Evolutionary conservation across 2,797 vertebrate genomes (phyloP), one percentile per base, ranked within the genome.

Genomic region (Setipinna tenuifilis): DNA sequence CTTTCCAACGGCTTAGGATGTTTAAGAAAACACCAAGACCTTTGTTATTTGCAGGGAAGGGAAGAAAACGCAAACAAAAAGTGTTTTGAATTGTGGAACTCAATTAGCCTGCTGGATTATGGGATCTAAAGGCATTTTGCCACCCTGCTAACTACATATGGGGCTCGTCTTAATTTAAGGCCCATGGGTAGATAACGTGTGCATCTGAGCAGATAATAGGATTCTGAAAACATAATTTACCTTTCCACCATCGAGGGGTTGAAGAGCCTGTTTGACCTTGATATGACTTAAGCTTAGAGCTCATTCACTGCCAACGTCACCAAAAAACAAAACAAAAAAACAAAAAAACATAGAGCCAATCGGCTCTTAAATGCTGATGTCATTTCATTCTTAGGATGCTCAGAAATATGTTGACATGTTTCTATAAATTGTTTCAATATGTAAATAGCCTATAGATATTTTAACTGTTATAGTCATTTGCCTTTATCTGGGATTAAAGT

Each of bases 131-230:
- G 31, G 2, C 28, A 71, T 3, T 7, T 10, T 65, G n/a, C 62
- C 62, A 71, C 65, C 65, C 65, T 31, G 65, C 28, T 25, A 28
- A 71, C 65, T 31, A 11, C 16, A 31, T 31, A 12, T 71, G 65
- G 28, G 25, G 31, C 14, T 68, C 25, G 65, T 71, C 28, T 71
- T 71, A 17, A 71, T 71, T 71, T 6, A 16, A 71, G 31, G 65
- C 65, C 28, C 25, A 71, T 25, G 62, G 10, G 28, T 65, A 25
- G 23, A 16, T 28, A 9, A 14, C 65, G 2, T 71, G 65, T 35
- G 65, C 65, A 71, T 31, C 65, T 31, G 65, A 35, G 65, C 65
- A 71, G 28, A 25, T 71, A 71, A 71, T 71, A 25, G 65, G 25
- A 31, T 71, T 68, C 31, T 11, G 28, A 71, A 71, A 71, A 3